phyloP scores from a whole-genome alignment of 2,113 vertebrate species.

The Menura novaehollandiae region DNA sequence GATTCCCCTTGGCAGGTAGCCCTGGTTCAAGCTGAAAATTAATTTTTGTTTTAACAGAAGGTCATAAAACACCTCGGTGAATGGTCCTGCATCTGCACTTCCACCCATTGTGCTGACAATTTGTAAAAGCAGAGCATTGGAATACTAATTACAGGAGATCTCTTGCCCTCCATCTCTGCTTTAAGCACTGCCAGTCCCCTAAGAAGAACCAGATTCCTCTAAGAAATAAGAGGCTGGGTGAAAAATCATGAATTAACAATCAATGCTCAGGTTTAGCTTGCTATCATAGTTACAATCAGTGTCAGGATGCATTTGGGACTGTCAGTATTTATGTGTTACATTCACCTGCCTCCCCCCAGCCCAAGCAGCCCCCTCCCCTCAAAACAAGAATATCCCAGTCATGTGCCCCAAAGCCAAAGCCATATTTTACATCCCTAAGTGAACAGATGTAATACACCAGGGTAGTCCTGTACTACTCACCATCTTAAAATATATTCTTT shows the following conservation, averaged over 20 bases:
- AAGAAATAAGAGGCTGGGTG: background rate
- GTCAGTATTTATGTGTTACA: background rate
- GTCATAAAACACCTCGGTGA: background rate
- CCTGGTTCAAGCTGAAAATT: background rate
- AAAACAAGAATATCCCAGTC: background rate
- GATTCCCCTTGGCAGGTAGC: background rate
- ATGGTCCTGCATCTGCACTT: background rate
- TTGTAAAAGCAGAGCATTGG: background rate
- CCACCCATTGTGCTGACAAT: background rate
- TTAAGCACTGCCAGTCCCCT: background rate
- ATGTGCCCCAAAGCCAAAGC: background rate
- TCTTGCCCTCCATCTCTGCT: background rate
- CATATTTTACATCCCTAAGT: background rate
- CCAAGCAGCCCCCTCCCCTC: background rate
- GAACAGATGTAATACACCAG: background rate
- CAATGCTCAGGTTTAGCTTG: background rate
- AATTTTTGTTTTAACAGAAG: background rate
- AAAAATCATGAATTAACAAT: background rate
- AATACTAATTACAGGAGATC: background rate
- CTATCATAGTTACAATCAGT: background rate
- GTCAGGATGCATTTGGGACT: background rate
- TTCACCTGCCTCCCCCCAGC: background rate
- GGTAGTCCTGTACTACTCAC: background rate
- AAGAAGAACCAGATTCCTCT: background rate
- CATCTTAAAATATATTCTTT: background rate